Conservation (phyloP, 2,888 invertebrate species). For the Cheilosia variabilis region DNA sequence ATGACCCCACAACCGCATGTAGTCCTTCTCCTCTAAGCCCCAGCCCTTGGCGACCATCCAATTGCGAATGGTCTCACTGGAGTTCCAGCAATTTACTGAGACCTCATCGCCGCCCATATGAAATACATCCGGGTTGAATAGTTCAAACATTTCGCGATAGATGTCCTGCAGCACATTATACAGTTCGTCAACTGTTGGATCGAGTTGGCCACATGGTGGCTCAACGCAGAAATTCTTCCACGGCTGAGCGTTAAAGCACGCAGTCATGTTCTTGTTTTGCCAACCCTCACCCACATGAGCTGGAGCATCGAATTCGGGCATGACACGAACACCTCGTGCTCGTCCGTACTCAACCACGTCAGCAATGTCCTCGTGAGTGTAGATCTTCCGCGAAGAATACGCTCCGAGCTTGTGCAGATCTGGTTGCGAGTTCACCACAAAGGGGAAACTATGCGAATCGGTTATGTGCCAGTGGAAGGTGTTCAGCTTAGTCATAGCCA, state of each 20-base stretch:
- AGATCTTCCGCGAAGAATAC: slow-evolving; percentile 89
- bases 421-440: slow-evolving; percentile 90
- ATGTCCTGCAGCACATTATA: slow-evolving; percentile 89
- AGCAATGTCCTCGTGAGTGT: slow-evolving; percentile 85
- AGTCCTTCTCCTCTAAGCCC: slow-evolving; percentile 86
- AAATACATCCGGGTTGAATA: slow-evolving; percentile 88
- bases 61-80: slow-evolving; percentile 87
- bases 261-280: slow-evolving; percentile 88
- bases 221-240: slow-evolving; percentile 90
- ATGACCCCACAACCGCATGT: slow-evolving; percentile 89
- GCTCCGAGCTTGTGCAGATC: slow-evolving; percentile 91
- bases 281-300: slow-evolving; percentile 95
- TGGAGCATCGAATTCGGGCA: slow-evolving; percentile 97
- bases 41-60: slow-evolving; percentile 88
- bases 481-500: slow-evolving; percentile 95
- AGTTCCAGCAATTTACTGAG: slow-evolving; percentile 89
- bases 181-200: slow-evolving; percentile 88
- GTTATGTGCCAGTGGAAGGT: slow-evolving; percentile 98
- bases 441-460: slow-evolving; percentile 97
- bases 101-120: slow-evolving; percentile 96
- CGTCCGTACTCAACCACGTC: slow-evolving; percentile 88
- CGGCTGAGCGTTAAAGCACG: slow-evolving; percentile 90
- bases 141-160: slow-evolving; percentile 89
- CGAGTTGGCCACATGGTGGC: slow-evolving; percentile 93
- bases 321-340: slow-evolving; percentile 91